Evolutionary conservation across 2,113 vertebrate genomes (phyloP).

Genomic region (Uria aalge): DNA sequence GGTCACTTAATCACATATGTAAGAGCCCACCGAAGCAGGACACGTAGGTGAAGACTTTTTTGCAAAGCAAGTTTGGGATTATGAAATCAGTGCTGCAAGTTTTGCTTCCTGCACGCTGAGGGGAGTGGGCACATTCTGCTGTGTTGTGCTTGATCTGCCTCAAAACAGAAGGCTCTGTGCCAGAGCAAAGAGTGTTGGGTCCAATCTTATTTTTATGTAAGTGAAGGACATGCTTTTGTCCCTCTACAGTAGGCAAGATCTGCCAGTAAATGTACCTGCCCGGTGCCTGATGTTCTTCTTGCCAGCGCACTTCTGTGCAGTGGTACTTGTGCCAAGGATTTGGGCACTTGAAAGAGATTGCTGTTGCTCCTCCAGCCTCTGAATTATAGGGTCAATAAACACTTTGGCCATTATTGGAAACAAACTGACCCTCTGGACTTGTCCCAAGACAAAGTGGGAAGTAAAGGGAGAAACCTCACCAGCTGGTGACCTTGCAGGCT

Average conservation of each 20-base stretch:
- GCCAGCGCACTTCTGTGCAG: not conserved
- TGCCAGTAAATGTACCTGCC: not conserved
- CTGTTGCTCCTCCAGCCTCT: not conserved
- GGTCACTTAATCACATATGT: not conserved
- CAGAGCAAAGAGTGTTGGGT: not conserved
- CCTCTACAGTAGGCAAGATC: not conserved
- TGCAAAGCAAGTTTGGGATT: not conserved
- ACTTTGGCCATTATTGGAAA: not conserved
- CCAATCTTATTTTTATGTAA: not conserved
- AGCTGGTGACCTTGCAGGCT: not conserved
- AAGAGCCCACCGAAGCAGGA: not conserved
- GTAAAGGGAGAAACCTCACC: not conserved
- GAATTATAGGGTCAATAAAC: not conserved
- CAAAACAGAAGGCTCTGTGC: not conserved
- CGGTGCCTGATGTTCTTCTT: not conserved
- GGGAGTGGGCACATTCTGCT: not conserved
- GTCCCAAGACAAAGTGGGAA: not conserved
- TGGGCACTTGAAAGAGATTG: not conserved
- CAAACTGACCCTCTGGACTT: not conserved
- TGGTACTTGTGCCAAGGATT: not conserved
- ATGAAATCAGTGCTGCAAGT: not conserved
- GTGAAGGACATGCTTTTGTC: not conserved
- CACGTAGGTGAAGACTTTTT: not conserved
- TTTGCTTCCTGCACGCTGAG: not conserved
- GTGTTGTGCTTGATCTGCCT: not conserved